Conservation (phyloP, 2,113 vertebrate genomes). For the Siniperca knerii region DNA sequence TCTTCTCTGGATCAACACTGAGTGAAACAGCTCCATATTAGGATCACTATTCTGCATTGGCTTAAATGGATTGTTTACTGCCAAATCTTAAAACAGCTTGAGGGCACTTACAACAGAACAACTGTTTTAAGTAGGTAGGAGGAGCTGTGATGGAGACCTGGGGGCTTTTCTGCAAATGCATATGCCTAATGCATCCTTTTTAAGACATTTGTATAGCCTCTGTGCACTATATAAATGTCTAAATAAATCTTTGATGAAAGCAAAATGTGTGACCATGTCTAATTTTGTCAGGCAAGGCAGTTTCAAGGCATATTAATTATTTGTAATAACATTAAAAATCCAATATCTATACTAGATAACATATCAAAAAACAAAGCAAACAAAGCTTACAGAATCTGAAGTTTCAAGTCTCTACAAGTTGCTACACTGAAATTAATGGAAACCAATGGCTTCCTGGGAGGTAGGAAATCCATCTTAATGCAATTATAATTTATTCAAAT, state of each 20-base stretch:
- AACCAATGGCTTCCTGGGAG: not conserved
- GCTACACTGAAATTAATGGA: not conserved
- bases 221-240: conserved; percentile 4
- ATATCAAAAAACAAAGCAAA: not conserved
- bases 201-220: not conserved
- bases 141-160: conserved; percentile 3
- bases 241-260: conserved; percentile 33
- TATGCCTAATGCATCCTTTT: conserved; percentile 3
- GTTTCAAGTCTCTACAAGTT: not conserved
- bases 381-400: not conserved
- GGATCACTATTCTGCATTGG: conserved; percentile 48
- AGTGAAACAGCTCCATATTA: conserved; percentile 76
- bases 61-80: conserved; percentile 66
- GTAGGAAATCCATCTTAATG: conserved; percentile 18
- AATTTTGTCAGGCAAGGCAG: not conserved
- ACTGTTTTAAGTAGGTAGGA: conserved; percentile 29
- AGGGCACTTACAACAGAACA: conserved; percentile 52
- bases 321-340: not conserved
- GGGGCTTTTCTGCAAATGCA: not conserved
- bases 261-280: not conserved
- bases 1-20: conserved; percentile 46
- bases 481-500: conserved; percentile 22
- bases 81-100: conserved; percentile 56
- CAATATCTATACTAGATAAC: not conserved
- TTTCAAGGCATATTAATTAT: not conserved